Evolutionary conservation across 2,888 invertebrate species (phyloP), one percentile per base, ranked within the genome.

Genomic region (Tachina fera): DNA sequence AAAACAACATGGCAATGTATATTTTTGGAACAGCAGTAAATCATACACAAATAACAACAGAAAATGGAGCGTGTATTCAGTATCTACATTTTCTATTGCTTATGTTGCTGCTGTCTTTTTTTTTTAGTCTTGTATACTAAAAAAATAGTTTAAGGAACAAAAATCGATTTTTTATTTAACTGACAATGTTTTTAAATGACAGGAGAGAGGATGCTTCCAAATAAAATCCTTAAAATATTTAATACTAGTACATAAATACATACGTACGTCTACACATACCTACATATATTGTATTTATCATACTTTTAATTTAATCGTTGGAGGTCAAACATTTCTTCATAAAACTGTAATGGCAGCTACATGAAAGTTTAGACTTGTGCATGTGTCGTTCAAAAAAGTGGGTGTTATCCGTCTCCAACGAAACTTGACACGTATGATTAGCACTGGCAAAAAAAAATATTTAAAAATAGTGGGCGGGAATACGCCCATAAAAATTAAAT

Each of bases 21-120:
- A 80, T 83, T 83, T 86, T 86, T 83, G 86, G 83, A 86, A 83
- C 83, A 86, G 63, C 79, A 71, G 83, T 86, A 86, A 86, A 86
- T 86, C 86, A 86, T 75, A 81, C 39, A 75, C 68, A 60, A 76
- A 79, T 67, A 83, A 86, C 70, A 81, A 83, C 72, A 80, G 72
- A 86, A 86, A 83, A 86, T 86, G 86, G 83, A 86, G 83, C 86
- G 83, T 86, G 79, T 83, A 83, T 83, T 83, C 63, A 16, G 74
- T 65, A 31, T 31, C 5, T 31, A 53, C 61, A 53, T 22, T 49
- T 70, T 63, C 19, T 61, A 13, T 70, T 45, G 47, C 10, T 56
- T 9, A 70, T 63, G 43, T 61, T 65, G 39, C 8, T 49, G 10
- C 65, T 63, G 43, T 61, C n/a, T n/a, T 65, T 19, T 77, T 71